Conservation (phyloP, 1,140 invertebrate genomes). For the Tetraneura akinire region DNA sequence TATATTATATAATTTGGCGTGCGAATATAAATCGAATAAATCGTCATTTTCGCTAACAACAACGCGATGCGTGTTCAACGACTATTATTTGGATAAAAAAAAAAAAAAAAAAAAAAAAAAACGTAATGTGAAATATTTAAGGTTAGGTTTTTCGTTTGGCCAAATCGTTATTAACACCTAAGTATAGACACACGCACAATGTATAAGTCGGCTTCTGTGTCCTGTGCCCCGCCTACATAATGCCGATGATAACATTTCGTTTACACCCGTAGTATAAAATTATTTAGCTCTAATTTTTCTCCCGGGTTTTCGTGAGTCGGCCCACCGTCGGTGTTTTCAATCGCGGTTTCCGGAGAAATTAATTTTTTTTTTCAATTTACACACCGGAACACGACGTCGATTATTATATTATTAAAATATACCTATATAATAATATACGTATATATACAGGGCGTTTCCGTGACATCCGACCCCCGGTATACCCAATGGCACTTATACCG, state of each 20-base stretch:
- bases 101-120: too few species aligned
- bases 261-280: conserved; percentile 21
- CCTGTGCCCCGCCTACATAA: not conserved
- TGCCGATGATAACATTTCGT: conserved; percentile 17
- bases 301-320: not conserved
- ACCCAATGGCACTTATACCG: too few species aligned
- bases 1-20: too few species aligned
- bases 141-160: too few species aligned
- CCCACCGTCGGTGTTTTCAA: conserved; percentile 16
- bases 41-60: too few species aligned
- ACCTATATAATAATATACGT: not conserved
- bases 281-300: not conserved
- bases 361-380: conserved; percentile 41
- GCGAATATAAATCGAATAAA: too few species aligned
- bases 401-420: not conserved
- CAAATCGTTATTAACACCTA: conserved; percentile 46
- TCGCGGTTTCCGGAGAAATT: conserved; percentile 38
- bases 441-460: too few species aligned
- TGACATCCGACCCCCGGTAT: too few species aligned
- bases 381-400: conserved; percentile 33
- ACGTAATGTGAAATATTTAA: too few species aligned
- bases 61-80: too few species aligned
- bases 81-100: too few species aligned
- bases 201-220: conserved; percentile 13
- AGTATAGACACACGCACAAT: not conserved